Base-by-base conservation (phyloP, 2,113 vertebrate species). In the Aptenodytes forsteri region DNA sequence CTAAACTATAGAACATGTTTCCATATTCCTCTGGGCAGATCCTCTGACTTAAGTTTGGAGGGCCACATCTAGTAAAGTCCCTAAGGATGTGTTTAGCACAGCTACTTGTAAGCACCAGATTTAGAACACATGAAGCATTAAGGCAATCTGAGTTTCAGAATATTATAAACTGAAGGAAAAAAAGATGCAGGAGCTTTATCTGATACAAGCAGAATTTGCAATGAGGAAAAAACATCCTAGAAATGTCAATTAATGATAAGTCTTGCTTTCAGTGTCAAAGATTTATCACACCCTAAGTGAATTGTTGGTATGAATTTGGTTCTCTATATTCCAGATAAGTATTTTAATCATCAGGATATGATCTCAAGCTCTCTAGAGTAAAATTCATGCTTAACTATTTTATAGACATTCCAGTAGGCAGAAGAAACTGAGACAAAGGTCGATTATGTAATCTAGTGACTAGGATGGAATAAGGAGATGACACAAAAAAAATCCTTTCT, bases 191-290 rank as follows among this genome's bases (percentile, higher is more conserved):
- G n/a, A 72, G 29, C 56, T 83, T 88, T 86, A 72, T 88, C 56
- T 72, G 75, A 92, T 83, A 83, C 9, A 76, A 72, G 52, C 9
- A 89, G 76, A 90, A 86, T 77, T 76, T 90, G 7, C 56, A 90
- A 52, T 47, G 76, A 86, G 32, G 34, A 34, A 52, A 72, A 92
- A 79, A 29, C 34, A 86, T 36, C 32, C 52, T 38, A 56, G 66
- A 88, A 96, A 56, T 86, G 47, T 92, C 89, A 92, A 72, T 75
- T 94, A 88, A 83, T 59, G 47, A 88, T 59, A 66, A 90, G 29
- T 64, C 29, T 44, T 90, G 14, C 22, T 70, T 96, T 82, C 64
- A 52, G 58, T 83, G 49, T 89, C 67, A 83, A 92, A 92, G 61
- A 88, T 76, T 67, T 72, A 88, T 86, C 38, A 83, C 34, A 61